phyloP scores from a whole-genome alignment of 2,888 invertebrate genomes.

The Ornithoptera priamus region DNA sequence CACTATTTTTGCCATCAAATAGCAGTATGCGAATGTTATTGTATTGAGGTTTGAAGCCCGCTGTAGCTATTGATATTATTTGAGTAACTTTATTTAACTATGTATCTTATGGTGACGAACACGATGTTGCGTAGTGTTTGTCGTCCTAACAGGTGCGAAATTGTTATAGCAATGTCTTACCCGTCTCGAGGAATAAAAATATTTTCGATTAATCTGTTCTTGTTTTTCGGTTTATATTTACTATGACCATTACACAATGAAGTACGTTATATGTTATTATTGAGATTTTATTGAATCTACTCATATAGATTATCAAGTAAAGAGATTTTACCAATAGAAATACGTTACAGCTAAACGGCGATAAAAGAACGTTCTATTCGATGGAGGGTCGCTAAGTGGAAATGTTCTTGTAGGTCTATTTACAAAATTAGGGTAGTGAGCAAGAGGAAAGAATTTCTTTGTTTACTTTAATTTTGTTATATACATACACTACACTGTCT shows the following conservation, averaged over 20 bases:
- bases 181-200: no score
- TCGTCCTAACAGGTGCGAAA: no score
- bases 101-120: no score
- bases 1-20: no score
- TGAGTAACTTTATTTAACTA: no score
- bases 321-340: background rate
- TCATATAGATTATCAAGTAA: slow-evolving; percentile 1
- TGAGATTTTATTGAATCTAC: background rate
- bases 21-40: no score
- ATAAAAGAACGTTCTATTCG: slow-evolving; percentile 1
- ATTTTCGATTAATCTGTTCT: no score
- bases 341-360: slow-evolving; percentile 1
- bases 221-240: background rate
- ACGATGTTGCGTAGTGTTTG: no score
- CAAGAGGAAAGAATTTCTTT: background rate
- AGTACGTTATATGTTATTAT: background rate
- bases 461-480: background rate
- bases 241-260: background rate
- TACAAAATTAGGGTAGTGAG: background rate
- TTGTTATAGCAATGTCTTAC: no score
- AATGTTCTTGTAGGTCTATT: slow-evolving; percentile 1
- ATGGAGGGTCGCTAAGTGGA: background rate
- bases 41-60: no score
- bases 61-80: no score
- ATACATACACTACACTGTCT: background rate